These are phyloP conservation scores for Pandemis cinnamomeana DNA, from an alignment of 2,888 invertebrate genomes.

Conservation along the genomic window DNA sequence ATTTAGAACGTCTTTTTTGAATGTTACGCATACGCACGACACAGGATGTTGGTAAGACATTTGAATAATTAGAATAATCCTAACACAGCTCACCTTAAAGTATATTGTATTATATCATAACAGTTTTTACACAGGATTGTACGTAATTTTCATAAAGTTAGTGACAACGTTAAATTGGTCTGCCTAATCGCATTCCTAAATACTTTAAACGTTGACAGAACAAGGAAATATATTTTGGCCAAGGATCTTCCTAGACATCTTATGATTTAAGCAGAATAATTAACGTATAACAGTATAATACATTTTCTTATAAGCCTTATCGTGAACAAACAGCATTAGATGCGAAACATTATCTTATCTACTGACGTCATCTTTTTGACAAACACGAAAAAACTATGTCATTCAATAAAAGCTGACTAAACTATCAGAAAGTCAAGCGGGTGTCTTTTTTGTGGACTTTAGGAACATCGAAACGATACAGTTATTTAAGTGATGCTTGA, in stretches of 20 bases:
- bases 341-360: conserved; percentile 23
- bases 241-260: neutral
- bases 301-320: neutral
- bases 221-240: conserved; percentile 5
- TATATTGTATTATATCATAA: conserved; percentile 24
- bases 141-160: neutral
- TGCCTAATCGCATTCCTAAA: neutral
- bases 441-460: conserved; percentile 29
- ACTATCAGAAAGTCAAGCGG: conserved; percentile 26
- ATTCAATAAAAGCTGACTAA: conserved; percentile 25
- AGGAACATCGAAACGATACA: conserved; percentile 33
- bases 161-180: neutral
- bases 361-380: conserved; percentile 20
- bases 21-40: conserved; percentile 62
- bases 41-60: conserved; percentile 78
- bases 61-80: conserved; percentile 74
- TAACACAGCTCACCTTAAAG: conserved; percentile 50
- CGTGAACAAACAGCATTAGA: neutral
- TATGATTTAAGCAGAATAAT: neutral
- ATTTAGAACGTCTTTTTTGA: conserved; percentile 64
- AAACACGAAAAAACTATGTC: conserved; percentile 26
- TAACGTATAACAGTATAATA: neutral
- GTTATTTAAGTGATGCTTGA: conserved; percentile 33
- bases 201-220: neutral
- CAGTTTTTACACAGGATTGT: neutral